phyloP scores from a whole-genome alignment of 2,888 invertebrate genomes.

The Coenonympha arcania region DNA sequence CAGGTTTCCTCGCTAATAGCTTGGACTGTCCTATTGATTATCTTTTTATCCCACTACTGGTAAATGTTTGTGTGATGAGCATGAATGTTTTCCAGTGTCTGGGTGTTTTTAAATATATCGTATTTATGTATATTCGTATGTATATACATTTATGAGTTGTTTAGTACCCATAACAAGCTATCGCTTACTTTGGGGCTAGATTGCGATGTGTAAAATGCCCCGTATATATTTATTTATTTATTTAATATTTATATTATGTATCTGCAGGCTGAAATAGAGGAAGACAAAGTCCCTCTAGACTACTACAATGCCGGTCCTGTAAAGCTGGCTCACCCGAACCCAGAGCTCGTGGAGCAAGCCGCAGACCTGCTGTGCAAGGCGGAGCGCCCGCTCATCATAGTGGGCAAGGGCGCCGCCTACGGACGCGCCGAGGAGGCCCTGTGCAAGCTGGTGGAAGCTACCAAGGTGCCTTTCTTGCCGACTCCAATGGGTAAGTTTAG shows the following conservation, averaged over 20 bases:
- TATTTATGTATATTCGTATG: too few relatives aligned
- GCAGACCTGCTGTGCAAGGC: slow-evolving; percentile 80
- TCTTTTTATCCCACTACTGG: not conserved
- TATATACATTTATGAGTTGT: too few relatives aligned
- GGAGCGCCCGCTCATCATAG: slow-evolving; percentile 87
- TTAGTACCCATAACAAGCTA: too few relatives aligned
- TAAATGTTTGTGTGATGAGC: too few relatives aligned
- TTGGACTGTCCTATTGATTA: too few relatives aligned
- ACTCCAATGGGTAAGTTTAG: slow-evolving; percentile 94
- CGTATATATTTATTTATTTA: too few relatives aligned
- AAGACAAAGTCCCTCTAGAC: slow-evolving; percentile 56
- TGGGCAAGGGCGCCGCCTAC: slow-evolving; percentile 94
- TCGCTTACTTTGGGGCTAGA: too few relatives aligned
- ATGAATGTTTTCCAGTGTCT: too few relatives aligned
- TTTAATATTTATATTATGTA: too few relatives aligned
- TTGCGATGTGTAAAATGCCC: too few relatives aligned
- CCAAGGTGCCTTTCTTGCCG: slow-evolving; percentile 90
- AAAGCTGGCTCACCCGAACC: slow-evolving; percentile 80
- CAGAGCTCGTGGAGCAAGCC: slow-evolving; percentile 79
- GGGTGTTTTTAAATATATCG: too few relatives aligned
- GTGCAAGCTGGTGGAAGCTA: slow-evolving; percentile 78
- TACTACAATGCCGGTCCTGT: slow-evolving; percentile 75
- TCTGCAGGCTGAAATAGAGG: slow-evolving; percentile 54
- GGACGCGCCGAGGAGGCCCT: slow-evolving; percentile 83
- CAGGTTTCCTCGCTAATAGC: too few relatives aligned